Evolutionary conservation across 1,140 invertebrate genomes (phyloP).

Genomic region (Drosophila nannoptera): DNA sequence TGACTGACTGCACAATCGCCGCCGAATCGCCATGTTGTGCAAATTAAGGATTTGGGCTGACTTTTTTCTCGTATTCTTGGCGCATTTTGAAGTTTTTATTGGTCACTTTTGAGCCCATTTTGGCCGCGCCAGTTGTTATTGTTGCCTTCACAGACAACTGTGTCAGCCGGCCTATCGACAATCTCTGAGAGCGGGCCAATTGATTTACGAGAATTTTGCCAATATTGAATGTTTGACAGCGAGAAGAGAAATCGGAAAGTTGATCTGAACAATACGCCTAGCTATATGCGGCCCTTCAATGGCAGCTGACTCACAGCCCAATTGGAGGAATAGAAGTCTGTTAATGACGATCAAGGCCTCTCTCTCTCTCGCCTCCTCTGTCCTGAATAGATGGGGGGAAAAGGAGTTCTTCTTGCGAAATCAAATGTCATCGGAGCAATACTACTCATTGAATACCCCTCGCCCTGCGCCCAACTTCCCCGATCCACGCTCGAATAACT

Average conservation of each 20-base stretch:
- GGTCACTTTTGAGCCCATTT: slow-evolving; percentile 6
- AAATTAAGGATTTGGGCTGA: slow-evolving; percentile 42
- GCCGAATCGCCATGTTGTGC: slow-evolving; percentile 37
- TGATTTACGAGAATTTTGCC: slow-evolving; percentile 41
- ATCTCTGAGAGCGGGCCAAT: slow-evolving; percentile 26
- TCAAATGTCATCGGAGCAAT: too few relatives aligned
- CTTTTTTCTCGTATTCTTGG: slow-evolving; percentile 29
- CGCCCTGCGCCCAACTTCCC: not conserved
- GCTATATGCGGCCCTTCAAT: too few relatives aligned
- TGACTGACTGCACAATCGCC: slow-evolving; percentile 50
- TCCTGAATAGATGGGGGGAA: too few relatives aligned
- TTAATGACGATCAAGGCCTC: too few relatives aligned
- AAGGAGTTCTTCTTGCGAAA: too few relatives aligned
- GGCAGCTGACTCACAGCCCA: too few relatives aligned
- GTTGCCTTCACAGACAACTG: slow-evolving; percentile 31
- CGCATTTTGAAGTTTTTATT: slow-evolving; percentile 39
- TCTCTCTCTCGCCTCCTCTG: too few relatives aligned
- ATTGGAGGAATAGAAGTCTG: too few relatives aligned
- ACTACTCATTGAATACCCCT: not conserved
- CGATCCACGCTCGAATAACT: not conserved
- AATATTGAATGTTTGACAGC: slow-evolving; percentile 9
- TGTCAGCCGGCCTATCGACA: slow-evolving; percentile 48
- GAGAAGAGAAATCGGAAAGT: not conserved
- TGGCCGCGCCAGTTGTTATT: not conserved
- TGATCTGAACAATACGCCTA: not conserved